phyloP scores from a whole-genome alignment of 2,888 invertebrate genomes.

The Biston stratarius region DNA sequence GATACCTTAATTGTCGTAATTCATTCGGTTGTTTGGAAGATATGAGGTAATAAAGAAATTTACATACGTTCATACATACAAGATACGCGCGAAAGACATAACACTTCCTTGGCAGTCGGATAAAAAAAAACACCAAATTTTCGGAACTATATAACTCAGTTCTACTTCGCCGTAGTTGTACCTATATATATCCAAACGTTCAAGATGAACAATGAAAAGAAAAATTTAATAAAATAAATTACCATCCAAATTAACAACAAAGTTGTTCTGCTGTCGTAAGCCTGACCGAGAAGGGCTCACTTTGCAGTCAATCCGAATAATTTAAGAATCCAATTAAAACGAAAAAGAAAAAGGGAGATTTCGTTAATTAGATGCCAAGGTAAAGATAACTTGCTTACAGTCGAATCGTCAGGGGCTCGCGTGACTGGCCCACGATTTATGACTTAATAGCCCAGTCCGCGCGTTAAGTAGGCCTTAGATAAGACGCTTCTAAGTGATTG shows the following conservation, averaged over 20 bases:
- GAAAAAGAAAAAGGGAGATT: slow-evolving; percentile 58
- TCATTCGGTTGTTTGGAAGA: no score
- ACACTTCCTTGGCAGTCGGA: no score
- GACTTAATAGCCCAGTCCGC: slow-evolving; percentile 83
- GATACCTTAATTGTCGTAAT: no score
- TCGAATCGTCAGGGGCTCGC: slow-evolving; percentile 80
- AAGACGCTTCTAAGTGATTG: slow-evolving; percentile 86
- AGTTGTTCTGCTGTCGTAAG: slow-evolving; percentile 36
- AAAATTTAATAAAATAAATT: slow-evolving; percentile 23
- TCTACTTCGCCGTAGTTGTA: neutral
- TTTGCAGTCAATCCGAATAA: slow-evolving; percentile 55
- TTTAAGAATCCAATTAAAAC: slow-evolving; percentile 58
- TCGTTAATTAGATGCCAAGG: slow-evolving; percentile 78
- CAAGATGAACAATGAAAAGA: neutral
- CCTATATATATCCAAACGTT: slow-evolving; percentile 23
- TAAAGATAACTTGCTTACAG: slow-evolving; percentile 78
- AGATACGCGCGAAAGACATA: no score
- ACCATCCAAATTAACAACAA: slow-evolving; percentile 35
- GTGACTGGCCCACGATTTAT: slow-evolving; percentile 82
- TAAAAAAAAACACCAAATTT: no score
- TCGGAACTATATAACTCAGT: no score
- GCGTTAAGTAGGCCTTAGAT: slow-evolving; percentile 85
- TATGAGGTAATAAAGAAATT: no score
- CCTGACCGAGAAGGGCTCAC: slow-evolving; percentile 46
- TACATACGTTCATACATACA: no score